These are phyloP conservation scores for Potamarius usumacintae DNA, from an alignment of 2,113 vertebrate species.

Conservation along the genomic window DNA sequence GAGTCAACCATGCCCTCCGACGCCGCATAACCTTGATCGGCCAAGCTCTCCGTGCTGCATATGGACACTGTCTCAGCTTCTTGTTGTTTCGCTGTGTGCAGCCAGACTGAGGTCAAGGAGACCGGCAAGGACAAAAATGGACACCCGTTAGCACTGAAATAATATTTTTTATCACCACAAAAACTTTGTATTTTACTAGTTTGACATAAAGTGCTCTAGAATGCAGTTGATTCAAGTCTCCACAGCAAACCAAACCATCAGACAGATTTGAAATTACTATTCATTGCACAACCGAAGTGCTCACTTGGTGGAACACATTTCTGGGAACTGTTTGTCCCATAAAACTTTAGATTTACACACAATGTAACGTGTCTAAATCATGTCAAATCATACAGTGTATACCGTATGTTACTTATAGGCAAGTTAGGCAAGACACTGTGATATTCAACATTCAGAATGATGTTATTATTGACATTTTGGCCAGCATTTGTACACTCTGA, in stretches of 20 bases:
- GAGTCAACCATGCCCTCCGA: slow-evolving; percentile 86
- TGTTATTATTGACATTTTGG: not conserved
- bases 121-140: slow-evolving; percentile 17
- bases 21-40: slow-evolving; percentile 77
- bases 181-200: not conserved
- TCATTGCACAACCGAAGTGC: no score
- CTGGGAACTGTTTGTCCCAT: not conserved
- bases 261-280: not conserved
- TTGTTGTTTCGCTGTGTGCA: slow-evolving; percentile 69
- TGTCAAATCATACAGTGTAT: not conserved
- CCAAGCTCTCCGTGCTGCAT: slow-evolving; percentile 75
- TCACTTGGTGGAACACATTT: not conserved
- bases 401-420: not conserved
- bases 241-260: not conserved
- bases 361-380: not conserved
- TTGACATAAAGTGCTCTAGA: not conserved
- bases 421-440: not conserved
- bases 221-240: not conserved
- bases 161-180: not conserved
- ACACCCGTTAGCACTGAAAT: not conserved
- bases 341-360: not conserved
- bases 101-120: slow-evolving; percentile 72
- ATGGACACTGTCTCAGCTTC: slow-evolving; percentile 81
- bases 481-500: not conserved
- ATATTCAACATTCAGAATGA: not conserved